Conservation (phyloP, 2,888 invertebrate genomes). For the Aphodius sticticus region DNA sequence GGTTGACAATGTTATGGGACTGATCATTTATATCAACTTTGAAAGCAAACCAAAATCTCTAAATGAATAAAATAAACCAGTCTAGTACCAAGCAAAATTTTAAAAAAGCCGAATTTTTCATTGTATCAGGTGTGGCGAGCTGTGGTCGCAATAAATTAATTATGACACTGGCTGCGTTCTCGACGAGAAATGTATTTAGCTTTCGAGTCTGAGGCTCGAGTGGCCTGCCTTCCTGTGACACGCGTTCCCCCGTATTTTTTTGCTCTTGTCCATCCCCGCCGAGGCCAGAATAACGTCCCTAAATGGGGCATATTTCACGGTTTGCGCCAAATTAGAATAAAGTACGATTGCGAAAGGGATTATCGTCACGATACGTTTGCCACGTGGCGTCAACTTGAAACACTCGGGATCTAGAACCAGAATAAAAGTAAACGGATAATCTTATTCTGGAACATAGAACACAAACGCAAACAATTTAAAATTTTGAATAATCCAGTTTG, state of each 20-base stretch:
- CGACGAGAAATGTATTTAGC: neutral
- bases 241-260: neutral
- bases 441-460: neutral
- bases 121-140: neutral
- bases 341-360: neutral
- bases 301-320: neutral
- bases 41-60: no score
- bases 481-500: no score
- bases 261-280: neutral
- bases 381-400: neutral
- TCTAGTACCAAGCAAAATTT: neutral
- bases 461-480: no score
- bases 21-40: no score
- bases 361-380: neutral
- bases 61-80: no score
- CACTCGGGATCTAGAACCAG: neutral
- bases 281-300: neutral
- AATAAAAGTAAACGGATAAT: neutral
- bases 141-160: neutral
- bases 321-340: conserved; percentile 4
- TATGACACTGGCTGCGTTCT: neutral
- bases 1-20: no score
- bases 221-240: neutral
- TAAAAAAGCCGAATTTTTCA: neutral
- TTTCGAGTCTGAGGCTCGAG: neutral